Base-by-base conservation (phyloP, 1,140 invertebrate genomes). In the Panagrolaimus sp. region DNA sequence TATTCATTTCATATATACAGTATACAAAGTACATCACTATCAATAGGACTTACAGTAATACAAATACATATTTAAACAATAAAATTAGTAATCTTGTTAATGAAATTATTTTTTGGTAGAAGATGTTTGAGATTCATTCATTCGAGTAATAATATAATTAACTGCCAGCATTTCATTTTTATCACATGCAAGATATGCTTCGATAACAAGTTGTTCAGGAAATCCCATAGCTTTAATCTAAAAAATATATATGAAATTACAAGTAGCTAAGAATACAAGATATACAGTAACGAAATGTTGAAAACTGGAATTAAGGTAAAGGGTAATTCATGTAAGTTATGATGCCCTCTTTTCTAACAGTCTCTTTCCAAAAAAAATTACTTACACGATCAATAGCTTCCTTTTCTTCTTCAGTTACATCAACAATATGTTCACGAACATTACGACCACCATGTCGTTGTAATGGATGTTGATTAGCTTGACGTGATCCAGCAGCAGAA, bases 141-240 rank as follows among this genome's bases (percentile, higher is more conserved):
- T 57, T 57, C 51, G 20, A 27, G 51, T 7, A 16, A 27, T 57
- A 16, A 98, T 87, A 85, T 98, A 97, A 85, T 98, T 97, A 76
- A 94, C 95, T 74, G 95, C 95, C 82, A 96, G 87, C 84, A 96
- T 95, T 87, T 98, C 95, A 87, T 98, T 96, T 83, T 96, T 97
- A 85, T 98, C 94, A 87, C 95, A 98, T n/a, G 94, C 94, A 87
- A 97, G 97, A 82, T 98, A 98, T 44, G 95, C 95, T 87, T 98
- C 93, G 73, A 98, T 88, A 57, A 95, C 94, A 84, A 97, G 88
- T 83, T 93, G 90, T 86, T 98, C 95, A 8, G 93, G 91, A 84
- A 98, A 98, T 67, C 95, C 95, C 71, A 98, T 86, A 1, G 92
- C 92, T 88, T 96, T 96, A 83, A 98, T 88, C 89, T 90, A 78